Conservation (phyloP, 2,797 vertebrate genomes). For the Anguilla pacifica region DNA sequence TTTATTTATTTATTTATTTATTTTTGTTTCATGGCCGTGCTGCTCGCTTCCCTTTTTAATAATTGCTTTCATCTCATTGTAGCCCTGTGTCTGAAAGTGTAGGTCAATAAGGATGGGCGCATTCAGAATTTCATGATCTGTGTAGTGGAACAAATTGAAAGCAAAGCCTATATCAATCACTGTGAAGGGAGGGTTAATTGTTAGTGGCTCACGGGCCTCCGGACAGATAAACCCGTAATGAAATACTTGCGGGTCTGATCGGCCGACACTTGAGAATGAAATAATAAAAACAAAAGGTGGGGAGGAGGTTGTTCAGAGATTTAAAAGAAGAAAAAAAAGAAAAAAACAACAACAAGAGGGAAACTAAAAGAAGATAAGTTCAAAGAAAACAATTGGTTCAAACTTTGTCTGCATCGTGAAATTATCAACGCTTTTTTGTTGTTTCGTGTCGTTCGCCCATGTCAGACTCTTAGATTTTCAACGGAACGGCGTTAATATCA, state of each 20-base stretch:
- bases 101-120: conserved; percentile 92
- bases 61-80: conserved; percentile 86
- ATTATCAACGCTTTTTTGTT: background rate
- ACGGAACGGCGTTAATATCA: background rate
- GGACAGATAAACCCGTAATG: conserved; percentile 91
- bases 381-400: background rate
- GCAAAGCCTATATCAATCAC: conserved; percentile 97
- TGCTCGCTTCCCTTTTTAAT: conserved; percentile 67
- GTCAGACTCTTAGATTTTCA: background rate
- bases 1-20: conserved; percentile 29
- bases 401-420: background rate
- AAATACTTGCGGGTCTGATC: conserved; percentile 86
- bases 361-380: background rate
- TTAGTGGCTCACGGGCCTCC: conserved; percentile 85
- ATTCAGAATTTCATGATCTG: conserved; percentile 94
- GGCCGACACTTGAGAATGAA: conserved; percentile 77
- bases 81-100: conserved; percentile 80
- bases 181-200: conserved; percentile 96
- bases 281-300: conserved; percentile 71
- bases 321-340: conserved; percentile 53
- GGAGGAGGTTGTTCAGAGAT: conserved; percentile 65
- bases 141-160: conserved; percentile 99
- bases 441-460: background rate
- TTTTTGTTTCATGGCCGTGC: conserved; percentile 77
- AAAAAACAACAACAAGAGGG: conserved; percentile 40